Percentiles rank a stretch among this genome's conserved stretches.
Conservation (phyloP, 2,888 invertebrate species). For the Harpalus rubripes region DNA sequence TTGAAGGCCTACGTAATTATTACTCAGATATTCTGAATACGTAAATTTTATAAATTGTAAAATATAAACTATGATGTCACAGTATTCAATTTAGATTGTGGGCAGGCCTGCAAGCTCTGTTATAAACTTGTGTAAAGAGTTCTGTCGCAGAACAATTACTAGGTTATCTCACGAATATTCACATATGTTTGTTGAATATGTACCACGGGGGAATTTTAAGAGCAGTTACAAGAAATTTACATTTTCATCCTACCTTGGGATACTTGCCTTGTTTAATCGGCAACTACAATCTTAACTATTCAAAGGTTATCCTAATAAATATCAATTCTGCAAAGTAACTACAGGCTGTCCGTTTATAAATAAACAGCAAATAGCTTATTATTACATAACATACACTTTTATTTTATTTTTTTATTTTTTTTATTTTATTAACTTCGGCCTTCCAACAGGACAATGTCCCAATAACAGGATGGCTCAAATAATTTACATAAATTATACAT, state of each 20-base stretch:
- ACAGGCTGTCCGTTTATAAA: not conserved
- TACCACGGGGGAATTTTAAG: not conserved
- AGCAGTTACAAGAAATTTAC: constrained; percentile 1
- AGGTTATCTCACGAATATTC: not conserved
- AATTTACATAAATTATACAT: too few species aligned
- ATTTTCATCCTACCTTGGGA: not conserved
- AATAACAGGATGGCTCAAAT: too few species aligned
- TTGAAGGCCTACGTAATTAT: too few species aligned
- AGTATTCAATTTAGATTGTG: too few species aligned
- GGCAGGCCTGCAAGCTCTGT: not conserved
- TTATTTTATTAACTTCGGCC: too few species aligned
- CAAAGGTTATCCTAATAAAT: not conserved
- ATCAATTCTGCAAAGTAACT: not conserved
- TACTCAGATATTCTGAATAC: too few species aligned
- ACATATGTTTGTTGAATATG: not conserved
- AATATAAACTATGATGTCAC: too few species aligned
- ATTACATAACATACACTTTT: too few species aligned
- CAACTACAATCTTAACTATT: not conserved
- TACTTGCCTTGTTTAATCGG: not conserved
- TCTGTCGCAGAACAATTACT: not conserved
- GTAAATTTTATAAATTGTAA: too few species aligned
- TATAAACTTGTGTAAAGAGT: not conserved
- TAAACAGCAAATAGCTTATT: too few species aligned
- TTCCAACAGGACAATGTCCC: too few species aligned
- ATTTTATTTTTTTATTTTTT: too few species aligned